A percentile compares a stretch with the other conserved stretches of the same genome.
Conservation (phyloP, 2,113 vertebrate species). For the Peromyscus californicus region DNA sequence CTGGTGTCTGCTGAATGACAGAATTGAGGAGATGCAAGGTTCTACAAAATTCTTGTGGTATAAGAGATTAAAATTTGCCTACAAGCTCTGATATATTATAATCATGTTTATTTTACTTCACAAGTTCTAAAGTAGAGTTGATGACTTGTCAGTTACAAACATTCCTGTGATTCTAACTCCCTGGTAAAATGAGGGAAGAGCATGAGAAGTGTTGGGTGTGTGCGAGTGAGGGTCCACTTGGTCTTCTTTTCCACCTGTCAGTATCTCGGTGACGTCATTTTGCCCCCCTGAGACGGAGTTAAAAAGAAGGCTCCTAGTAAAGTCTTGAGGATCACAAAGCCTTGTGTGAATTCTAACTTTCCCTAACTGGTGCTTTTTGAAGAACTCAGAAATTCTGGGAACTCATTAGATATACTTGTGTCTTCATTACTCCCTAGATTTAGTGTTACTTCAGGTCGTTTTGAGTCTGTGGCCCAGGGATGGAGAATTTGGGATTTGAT, state of each 20-base stretch:
- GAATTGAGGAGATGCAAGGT: not conserved
- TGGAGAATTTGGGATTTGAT: not conserved
- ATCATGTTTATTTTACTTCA: not conserved
- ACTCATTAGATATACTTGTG: not conserved
- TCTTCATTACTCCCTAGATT: not conserved
- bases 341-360: constrained; percentile 26
- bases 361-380: constrained; percentile 34
- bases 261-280: not conserved
- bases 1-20: constrained; percentile 29
- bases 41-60: constrained; percentile 4
- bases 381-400: constrained; percentile 26
- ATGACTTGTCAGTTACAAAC: not conserved
- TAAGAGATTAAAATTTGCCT: constrained; percentile 21
- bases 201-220: not conserved
- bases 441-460: constrained; percentile 13
- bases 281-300: not conserved
- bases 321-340: not conserved
- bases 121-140: constrained; percentile 6
- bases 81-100: not conserved
- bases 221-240: not conserved
- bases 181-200: not conserved
- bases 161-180: constrained; percentile 14
- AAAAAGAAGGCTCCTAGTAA: constrained; percentile 32
- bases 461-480: not conserved
- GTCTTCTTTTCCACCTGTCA: not conserved